These are phyloP conservation scores for Chymomyza amoena DNA, from an alignment of 2,888 invertebrate species.

Conservation along the genomic window DNA sequence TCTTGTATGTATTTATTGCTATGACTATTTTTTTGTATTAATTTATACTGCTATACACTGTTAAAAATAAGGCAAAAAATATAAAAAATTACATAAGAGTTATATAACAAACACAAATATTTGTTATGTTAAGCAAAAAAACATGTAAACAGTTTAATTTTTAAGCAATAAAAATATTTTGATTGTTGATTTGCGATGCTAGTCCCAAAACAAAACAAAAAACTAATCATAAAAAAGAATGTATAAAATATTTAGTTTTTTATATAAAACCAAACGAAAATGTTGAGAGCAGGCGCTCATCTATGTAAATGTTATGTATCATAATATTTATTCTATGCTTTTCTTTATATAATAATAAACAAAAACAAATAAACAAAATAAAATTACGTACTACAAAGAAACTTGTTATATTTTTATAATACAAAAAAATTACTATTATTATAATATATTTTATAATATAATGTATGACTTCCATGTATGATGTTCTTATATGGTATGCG, in stretches of 20 bases:
- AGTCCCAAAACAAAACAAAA: background rate
- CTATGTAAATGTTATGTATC: constrained; percentile 51
- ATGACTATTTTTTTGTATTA: background rate
- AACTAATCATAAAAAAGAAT: background rate
- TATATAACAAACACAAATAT: background rate
- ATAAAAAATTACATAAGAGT: background rate
- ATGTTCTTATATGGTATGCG: background rate
- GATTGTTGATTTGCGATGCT: background rate
- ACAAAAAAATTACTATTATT: constrained; percentile 9
- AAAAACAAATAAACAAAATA: constrained; percentile 17
- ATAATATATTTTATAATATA: background rate
- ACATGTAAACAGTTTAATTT: background rate
- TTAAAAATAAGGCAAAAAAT: background rate
- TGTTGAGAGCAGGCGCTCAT: background rate
- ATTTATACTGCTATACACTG: background rate
- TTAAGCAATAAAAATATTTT: background rate
- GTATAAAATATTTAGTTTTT: background rate
- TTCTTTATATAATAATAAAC: background rate
- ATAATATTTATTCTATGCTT: constrained; percentile 24
- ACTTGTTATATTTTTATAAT: constrained; percentile 71
- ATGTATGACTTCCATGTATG: background rate
- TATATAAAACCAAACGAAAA: background rate
- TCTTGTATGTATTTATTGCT: background rate
- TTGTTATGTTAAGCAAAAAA: background rate
- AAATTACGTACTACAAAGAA: constrained; percentile 53